Percentiles rank a stretch among this genome's conserved stretches.
phyloP scores from a whole-genome alignment of 2,888 invertebrate genomes.

The Himalopsyche kuldschensis region DNA sequence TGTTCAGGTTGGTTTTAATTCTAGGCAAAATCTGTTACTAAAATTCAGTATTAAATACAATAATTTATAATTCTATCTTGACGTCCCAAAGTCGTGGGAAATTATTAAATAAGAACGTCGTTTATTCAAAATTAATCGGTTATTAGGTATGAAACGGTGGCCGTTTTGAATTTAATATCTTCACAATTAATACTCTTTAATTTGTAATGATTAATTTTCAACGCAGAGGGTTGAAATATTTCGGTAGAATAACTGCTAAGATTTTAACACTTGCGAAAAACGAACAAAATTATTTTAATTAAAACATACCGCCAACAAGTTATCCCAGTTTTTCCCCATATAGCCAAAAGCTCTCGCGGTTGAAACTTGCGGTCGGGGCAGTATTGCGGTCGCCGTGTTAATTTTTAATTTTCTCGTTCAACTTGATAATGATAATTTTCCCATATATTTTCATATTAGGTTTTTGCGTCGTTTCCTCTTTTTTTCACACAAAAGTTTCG shows the following conservation, averaged over 20 bases:
- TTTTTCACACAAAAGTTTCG: not conserved
- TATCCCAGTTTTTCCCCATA: not conserved
- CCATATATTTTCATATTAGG: conserved; percentile 31
- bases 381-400: conserved; percentile 19
- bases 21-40: too few relatives aligned
- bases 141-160: not conserved
- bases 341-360: not conserved
- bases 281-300: not conserved
- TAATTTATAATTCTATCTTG: not conserved
- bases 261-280: conserved; percentile 1
- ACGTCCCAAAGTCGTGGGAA: not conserved
- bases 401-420: conserved; percentile 32
- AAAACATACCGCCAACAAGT: not conserved
- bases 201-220: not conserved
- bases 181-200: not conserved
- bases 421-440: conserved; percentile 22
- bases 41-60: too few relatives aligned
- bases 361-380: not conserved
- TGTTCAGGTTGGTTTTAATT: too few relatives aligned
- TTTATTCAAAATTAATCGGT: not conserved
- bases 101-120: not conserved
- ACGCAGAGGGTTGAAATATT: not conserved
- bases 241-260: not conserved
- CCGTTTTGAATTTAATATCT: not conserved
- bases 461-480: not conserved